phyloP scores from a whole-genome alignment of 1,140 invertebrate genomes.

The Drosophila burlai region DNA sequence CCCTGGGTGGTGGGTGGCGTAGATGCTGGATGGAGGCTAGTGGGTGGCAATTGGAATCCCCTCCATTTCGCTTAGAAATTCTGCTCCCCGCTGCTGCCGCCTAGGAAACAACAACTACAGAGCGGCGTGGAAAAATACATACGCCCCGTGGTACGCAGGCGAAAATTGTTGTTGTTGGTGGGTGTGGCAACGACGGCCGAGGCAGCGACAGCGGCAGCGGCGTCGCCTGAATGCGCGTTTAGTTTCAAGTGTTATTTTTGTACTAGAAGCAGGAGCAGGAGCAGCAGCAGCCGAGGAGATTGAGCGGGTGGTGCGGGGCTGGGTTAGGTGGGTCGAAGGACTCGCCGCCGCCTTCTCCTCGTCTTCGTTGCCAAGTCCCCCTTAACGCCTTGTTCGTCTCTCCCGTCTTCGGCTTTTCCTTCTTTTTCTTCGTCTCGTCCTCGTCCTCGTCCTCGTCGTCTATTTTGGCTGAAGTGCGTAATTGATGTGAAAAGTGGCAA shows the following conservation, averaged over 20 bases:
- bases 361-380: constrained; percentile 34
- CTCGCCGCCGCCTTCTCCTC: constrained; percentile 30
- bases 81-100: constrained; percentile 44
- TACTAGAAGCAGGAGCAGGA: constrained; percentile 62
- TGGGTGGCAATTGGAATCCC: constrained; percentile 41
- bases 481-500: constrained; percentile 84
- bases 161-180: constrained; percentile 75
- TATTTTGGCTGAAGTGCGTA: constrained; percentile 83
- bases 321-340: constrained; percentile 30
- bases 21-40: constrained; percentile 1
- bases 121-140: constrained; percentile 42
- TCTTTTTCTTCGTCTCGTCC: constrained; percentile 22
- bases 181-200: constrained; percentile 60
- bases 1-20: neutral
- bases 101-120: constrained; percentile 57
- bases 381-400: constrained; percentile 27
- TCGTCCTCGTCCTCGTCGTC: constrained; percentile 51
- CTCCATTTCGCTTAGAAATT: neutral
- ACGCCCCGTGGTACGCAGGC: constrained; percentile 78
- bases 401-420: constrained; percentile 23
- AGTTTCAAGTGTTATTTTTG: constrained; percentile 83
- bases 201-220: constrained; percentile 26
- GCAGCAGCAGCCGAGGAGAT: constrained; percentile 27
- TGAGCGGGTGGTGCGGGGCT: constrained; percentile 1
- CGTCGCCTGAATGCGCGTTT: constrained; percentile 78